Conservation (phyloP, 92 coral and sea anemone species). For the Umimayanthus kanabou region DNA sequence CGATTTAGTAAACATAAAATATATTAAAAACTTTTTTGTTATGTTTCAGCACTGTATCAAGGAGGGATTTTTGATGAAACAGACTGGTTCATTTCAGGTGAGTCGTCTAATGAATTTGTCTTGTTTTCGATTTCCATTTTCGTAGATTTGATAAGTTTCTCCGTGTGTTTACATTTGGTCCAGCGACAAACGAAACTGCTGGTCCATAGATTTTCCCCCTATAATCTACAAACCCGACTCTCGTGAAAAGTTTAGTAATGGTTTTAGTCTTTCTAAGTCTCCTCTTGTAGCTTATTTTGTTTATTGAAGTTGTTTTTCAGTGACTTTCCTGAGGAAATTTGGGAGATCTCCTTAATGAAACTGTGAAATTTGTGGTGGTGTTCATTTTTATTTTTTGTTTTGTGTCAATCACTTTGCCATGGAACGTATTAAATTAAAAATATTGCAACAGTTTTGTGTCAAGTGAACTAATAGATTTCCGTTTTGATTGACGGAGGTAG, state of each 20-base stretch:
- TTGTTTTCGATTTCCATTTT: background rate
- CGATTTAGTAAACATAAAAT: background rate
- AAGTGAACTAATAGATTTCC: background rate
- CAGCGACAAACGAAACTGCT: background rate
- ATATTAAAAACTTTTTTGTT: conserved; percentile 6
- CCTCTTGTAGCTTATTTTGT: background rate
- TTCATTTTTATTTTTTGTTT: background rate
- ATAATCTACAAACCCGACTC: background rate
- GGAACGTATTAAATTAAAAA: background rate
- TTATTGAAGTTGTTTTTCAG: background rate
- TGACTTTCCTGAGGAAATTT: conserved; percentile 7
- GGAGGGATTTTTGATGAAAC: conserved; percentile 93
- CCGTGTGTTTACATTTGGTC: background rate
- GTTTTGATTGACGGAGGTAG: background rate
- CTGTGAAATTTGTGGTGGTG: background rate
- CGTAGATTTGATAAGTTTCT: background rate
- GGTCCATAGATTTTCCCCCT: background rate
- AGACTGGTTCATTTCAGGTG: conserved; percentile 98
- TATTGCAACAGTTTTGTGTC: background rate
- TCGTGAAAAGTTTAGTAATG: too few species aligned
- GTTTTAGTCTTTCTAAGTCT: background rate
- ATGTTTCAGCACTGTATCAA: conserved; percentile 78
- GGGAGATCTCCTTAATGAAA: background rate
- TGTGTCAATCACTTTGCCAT: conserved; percentile 26
- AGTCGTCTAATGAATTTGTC: conserved; percentile 9